Evolutionary conservation across 64 coral and sea anemone genomes (phyloP).

Genomic region (Porites australiensis): DNA sequence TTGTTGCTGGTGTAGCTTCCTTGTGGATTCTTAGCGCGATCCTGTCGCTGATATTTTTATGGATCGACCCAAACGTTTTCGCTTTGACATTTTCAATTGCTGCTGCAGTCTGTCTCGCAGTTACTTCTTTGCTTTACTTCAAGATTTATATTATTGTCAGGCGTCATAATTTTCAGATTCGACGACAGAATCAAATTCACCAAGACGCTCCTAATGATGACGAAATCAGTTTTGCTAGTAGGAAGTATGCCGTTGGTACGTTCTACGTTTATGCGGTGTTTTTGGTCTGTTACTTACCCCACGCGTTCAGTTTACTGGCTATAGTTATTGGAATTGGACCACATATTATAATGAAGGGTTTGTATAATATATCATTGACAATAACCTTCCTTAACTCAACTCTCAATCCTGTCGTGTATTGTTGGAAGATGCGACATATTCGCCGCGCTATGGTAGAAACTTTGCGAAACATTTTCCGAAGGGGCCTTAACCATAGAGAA

Average conservation of each 20-base stretch:
- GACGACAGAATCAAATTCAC: not conserved
- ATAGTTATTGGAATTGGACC: not conserved
- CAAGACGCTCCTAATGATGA: not conserved
- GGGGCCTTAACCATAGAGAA: not conserved
- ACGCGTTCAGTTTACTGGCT: constrained; percentile 18
- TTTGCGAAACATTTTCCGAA: not conserved
- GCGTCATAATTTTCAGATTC: constrained; percentile 7
- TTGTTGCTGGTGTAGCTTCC: not conserved
- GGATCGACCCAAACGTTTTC: not conserved
- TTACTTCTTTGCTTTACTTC: constrained; percentile 20
- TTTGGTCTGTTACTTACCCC: constrained; percentile 16
- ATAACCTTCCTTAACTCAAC: constrained; percentile 23
- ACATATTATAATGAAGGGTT: not conserved
- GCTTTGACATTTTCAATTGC: constrained; percentile 1
- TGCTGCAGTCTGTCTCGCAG: not conserved
- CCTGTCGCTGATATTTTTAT: not conserved
- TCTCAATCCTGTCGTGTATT: constrained; percentile 17
- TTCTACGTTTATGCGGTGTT: constrained; percentile 25
- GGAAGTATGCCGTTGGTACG: not conserved
- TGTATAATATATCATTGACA: constrained; percentile 17
- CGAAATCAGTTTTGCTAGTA: not conserved
- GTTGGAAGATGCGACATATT: constrained; percentile 27
- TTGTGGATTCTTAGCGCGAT: not conserved
- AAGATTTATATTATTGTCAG: constrained; percentile 4
- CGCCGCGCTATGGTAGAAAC: not conserved